phyloP scores from a whole-genome alignment of 1,140 invertebrate species.

The Temnothorax curvispinosus region DNA sequence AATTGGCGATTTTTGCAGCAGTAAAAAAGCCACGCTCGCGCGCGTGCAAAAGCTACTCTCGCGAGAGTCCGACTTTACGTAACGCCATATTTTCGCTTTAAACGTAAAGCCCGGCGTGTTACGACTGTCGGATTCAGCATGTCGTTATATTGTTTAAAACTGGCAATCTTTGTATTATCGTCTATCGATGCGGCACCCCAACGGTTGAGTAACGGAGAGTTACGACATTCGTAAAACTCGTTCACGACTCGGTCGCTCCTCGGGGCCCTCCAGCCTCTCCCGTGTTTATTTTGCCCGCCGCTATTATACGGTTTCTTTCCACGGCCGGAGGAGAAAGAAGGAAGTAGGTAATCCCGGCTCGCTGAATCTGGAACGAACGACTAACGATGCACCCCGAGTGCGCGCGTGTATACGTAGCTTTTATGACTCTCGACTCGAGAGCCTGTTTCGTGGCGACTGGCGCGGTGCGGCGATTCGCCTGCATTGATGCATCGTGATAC shows the following conservation, averaged over 20 bases:
- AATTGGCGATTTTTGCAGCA: constrained; percentile 15
- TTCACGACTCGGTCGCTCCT: constrained; percentile 46
- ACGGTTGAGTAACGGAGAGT: constrained; percentile 49
- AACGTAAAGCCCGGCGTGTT: constrained; percentile 34
- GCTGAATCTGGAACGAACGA: constrained; percentile 59
- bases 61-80: constrained; percentile 11
- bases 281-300: constrained; percentile 50
- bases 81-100: constrained; percentile 44
- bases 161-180: constrained; percentile 61
- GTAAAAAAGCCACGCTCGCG: constrained; percentile 26
- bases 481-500: constrained; percentile 10
- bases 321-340: constrained; percentile 58
- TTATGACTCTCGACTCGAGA: constrained; percentile 35
- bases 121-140: constrained; percentile 39
- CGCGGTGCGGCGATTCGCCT: neutral
- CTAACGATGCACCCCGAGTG: constrained; percentile 48
- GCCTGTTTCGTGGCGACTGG: neutral
- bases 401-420: constrained; percentile 26
- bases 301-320: constrained; percentile 60
- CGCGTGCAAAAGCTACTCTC: constrained; percentile 26
- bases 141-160: constrained; percentile 62
- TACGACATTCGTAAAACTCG: constrained; percentile 63
- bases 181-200: constrained; percentile 55
- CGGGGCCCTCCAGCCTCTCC: constrained; percentile 5
- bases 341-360: constrained; percentile 50